Base-by-base conservation (phyloP, 2,113 vertebrate genomes). In the Poecilia latipinna region DNA sequence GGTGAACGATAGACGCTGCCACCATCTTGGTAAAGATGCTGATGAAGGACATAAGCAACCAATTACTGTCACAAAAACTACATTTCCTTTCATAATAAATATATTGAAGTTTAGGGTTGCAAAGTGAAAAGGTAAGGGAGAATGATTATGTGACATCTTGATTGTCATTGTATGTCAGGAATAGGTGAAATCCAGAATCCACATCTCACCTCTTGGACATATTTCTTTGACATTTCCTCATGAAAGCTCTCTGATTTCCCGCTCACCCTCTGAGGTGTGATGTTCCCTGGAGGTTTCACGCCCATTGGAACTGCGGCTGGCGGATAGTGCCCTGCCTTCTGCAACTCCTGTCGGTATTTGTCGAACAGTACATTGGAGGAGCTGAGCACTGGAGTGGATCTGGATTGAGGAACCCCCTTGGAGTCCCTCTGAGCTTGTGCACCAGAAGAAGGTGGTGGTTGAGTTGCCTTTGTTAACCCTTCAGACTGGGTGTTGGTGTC, bases 281-380 rank as follows among this genome's bases (percentile, higher is more conserved):
- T 90, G 83, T 94, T 95, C 24, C 90, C 92, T 0, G 95, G 90
- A 12, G 95, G 93, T 80, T 95, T 96, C 82, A 95, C 93, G 64
- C 95, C 96, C 68, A 95, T 95, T 12, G 91, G 91, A 68, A 95
- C 84, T 28, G 95, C 28, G 4, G 95, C 95, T 8, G 95, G 88
- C 48, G 94, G 93, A 70, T 94, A 95, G 82, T 95, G 92, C 12
- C 94, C 93, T 0, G 93, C 89, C 82, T 96, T 97, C 90, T 97
- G 96, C 72, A 96, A 84, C 68, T 99, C 97, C 0, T 97, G 95
- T 26, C 96, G 96, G 71, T 95, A 95, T 80, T 96, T 98, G 72
- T 99, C 96, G 0, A 95, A 96, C 0, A 96, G 82, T 66, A 90
- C 72, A 77, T 90, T 90, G 68, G 95, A 89, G 72, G 93, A 92